Evolutionary conservation across 2,888 invertebrate genomes (phyloP).

Genomic region (Ophioninae sp.): DNA sequence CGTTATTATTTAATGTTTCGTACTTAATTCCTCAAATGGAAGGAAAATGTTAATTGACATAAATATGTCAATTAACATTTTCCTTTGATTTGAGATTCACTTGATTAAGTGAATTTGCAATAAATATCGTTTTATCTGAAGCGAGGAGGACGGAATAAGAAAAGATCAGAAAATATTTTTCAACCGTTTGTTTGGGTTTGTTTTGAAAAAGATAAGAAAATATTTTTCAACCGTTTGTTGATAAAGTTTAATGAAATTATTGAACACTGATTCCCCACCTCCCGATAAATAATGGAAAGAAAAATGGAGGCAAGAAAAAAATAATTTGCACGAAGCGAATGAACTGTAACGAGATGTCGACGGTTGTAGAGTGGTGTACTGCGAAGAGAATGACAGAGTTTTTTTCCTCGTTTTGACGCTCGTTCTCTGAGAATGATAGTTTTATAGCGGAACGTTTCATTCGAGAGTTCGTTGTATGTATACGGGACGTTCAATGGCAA

Average conservation of each 20-base stretch:
- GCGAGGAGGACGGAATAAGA: background rate
- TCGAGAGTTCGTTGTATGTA: background rate
- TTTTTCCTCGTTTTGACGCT: background rate
- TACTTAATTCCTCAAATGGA: background rate
- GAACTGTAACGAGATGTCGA: background rate
- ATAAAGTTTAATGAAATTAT: background rate
- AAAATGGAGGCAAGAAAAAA: background rate
- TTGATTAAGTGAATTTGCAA: background rate
- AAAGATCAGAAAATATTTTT: too few species aligned
- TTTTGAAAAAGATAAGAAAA: too few species aligned
- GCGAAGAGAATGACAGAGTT: background rate
- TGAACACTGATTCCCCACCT: background rate
- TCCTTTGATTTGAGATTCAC: too few species aligned
- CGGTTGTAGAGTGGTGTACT: background rate
- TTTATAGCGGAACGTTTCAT: constrained; percentile 38
- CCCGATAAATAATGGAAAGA: background rate
- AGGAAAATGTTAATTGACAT: too few species aligned
- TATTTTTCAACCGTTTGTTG: too few species aligned
- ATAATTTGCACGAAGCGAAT: background rate
- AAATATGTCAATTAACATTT: too few species aligned
- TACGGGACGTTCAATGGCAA: too few species aligned
- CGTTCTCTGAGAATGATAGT: constrained; percentile 11
- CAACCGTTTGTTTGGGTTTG: too few species aligned
- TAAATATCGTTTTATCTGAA: background rate
- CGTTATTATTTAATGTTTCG: background rate